Base-by-base conservation (phyloP, 2,888 invertebrate genomes). In the Xestia rhomboidea region DNA sequence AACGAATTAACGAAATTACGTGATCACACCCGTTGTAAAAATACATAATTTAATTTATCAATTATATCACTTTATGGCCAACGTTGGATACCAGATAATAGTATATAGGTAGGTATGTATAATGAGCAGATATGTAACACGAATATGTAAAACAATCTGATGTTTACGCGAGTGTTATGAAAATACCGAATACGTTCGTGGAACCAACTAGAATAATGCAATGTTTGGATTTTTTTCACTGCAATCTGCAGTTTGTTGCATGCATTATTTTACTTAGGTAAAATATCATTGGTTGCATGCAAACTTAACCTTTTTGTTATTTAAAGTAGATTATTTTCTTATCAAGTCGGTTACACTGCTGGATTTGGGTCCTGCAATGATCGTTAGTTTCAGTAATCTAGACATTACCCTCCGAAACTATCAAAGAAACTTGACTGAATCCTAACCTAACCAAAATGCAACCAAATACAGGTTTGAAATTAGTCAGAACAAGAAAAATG, bases 131-230 rank as follows among this genome's bases (percentile, higher is more conserved):
- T 68, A 82, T 21, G 84, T 46, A 68, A 69, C 46, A 10, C 49
- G 79, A 83, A 83, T 83, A 78, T 38, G 62, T 62, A 67, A 67
- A 67, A 69, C 60, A 51, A 72, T 68, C 34, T 34, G 41, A 60
- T 66, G 68, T 81, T 64, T 71, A 51, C 44, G 51, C 34, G 24
- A 46, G 34, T 82, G 68, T 85, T 85, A 68, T 76, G 86, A 71
- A 81, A 82, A 82, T 76, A 85, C 54, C 34, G 44, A 82, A 44
- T 46, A n/a, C 34, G 46, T 54, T n/a, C 27, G 49, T 73, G 51
- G 57, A 69, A 67, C 7, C 18, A 57, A 54, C 34, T 49, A 63
- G 13, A 66, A 41, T 60, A n/a, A 44, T 44, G 27, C 21, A 5
- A 21, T 67, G 66, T 79, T 80, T 79, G 21, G 30, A 38, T 13